Evolutionary conservation across 2,888 invertebrate species (phyloP), one percentile per base, ranked within the genome.

Genomic region (Oscheius onirici): DNA sequence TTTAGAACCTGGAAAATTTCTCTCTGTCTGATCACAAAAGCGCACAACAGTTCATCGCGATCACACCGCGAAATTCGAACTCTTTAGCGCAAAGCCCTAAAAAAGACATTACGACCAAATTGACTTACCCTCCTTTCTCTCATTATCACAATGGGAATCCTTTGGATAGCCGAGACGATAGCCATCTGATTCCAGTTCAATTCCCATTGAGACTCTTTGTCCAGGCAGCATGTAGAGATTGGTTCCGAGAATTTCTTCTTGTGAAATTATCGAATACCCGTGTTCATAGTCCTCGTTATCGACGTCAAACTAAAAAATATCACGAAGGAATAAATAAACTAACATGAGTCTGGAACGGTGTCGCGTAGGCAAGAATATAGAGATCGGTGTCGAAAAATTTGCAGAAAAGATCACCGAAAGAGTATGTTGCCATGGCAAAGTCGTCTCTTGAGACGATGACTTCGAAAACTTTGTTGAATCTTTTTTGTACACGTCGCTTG

Each of bases 121-220:
- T 22, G 41, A 41, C 58, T 17, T 17, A 58, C 58, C 58, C 41
- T 10, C 41, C 20, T 41, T 58, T 2, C 41, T 34, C 1, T 58
- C 17, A 58, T 58, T 40, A 13, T 58, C 58, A 58, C 58, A 58
- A 17, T 58, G 58, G 2, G 58, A 58, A 58, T 58, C 58, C 17
- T 58, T 58, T 8, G 58, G 58, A 20, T 11, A 58, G 13, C 58
- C 58, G 8, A 58, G 17, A 6, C 58, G 40, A 58, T 58, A 58
- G 15, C 58, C 58, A 10, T 58, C 41, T 2, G 58, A 58, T 20
- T 58, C 58, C 17, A 58, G 58, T 41, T 58, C 58, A 8, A 58
- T 43, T 20, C 58, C 58, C 13, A 22, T 52, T 22, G 52, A 52
- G 20, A 52, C 13, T 40, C 41, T 58, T 17, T 58, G 58, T 17